A percentile compares a stretch with the other conserved stretches of the same genome.
Conservation (phyloP, 1,140 invertebrate genomes). For the Sarcophaga bullata region DNA sequence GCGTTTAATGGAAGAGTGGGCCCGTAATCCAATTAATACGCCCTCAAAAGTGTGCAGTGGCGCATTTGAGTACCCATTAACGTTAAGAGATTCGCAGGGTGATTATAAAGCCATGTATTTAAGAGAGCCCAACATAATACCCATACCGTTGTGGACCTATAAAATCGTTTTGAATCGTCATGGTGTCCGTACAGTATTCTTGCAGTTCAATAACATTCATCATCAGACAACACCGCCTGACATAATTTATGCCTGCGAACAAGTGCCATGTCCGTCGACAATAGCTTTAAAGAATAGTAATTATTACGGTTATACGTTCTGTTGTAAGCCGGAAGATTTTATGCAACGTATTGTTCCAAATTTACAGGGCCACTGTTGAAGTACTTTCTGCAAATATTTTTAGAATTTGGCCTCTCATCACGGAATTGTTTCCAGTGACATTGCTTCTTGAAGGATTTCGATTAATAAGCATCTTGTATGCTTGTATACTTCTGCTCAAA, state of each 20-base stretch:
- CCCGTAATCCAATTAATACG: background rate
- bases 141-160: background rate
- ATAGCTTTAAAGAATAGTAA: background rate
- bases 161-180: constrained; percentile 23
- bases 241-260: background rate
- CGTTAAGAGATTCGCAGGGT: background rate
- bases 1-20: constrained; percentile 11
- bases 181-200: constrained; percentile 3
- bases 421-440: no score
- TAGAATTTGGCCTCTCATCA: no score
- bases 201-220: constrained; percentile 23
- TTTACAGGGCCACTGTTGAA: constrained; percentile 10
- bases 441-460: no score
- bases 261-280: background rate
- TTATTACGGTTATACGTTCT: constrained; percentile 10
- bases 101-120: background rate
- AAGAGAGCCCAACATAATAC: background rate
- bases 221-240: background rate
- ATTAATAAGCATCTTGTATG: no score
- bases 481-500: no score
- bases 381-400: background rate
- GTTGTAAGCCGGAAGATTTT: constrained; percentile 19
- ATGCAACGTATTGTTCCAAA: background rate
- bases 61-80: background rate
- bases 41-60: constrained; percentile 26